Evolutionary conservation across 2,888 invertebrate species (phyloP).

Genomic region (Nomada ruficornis): DNA sequence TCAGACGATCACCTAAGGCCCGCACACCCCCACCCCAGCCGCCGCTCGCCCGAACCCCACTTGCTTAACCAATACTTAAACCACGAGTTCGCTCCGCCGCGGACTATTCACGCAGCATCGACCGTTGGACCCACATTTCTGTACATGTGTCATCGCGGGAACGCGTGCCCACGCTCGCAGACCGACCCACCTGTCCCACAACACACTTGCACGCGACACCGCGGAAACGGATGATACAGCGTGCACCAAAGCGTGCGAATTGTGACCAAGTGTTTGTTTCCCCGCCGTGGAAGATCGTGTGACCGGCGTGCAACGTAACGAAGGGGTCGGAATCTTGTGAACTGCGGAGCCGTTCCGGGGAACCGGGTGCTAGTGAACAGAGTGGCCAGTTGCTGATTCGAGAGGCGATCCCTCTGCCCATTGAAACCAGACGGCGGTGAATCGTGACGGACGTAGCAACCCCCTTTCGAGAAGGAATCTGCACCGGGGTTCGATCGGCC

Average conservation of each 20-base stretch:
- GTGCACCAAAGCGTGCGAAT: background rate
- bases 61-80: conserved; percentile 82
- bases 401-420: background rate
- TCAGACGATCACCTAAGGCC: conserved; percentile 59
- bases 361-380: conserved; percentile 16
- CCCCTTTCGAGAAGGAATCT: background rate
- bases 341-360: background rate
- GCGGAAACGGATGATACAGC: background rate
- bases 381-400: background rate
- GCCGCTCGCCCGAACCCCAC: conserved; percentile 74
- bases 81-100: conserved; percentile 75
- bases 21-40: conserved; percentile 55
- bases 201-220: no score
- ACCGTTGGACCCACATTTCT: conserved; percentile 76
- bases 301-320: conserved; percentile 4
- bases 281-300: background rate
- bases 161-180: conserved; percentile 51
- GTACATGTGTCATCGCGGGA: conserved; percentile 63
- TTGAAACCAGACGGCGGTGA: background rate
- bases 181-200: background rate
- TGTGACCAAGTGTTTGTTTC: conserved; percentile 16
- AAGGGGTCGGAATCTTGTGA: conserved; percentile 3
- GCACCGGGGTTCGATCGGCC: background rate
- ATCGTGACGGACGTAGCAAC: background rate
- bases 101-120: conserved; percentile 83